Base-by-base conservation (phyloP, 2,888 invertebrate species). In the Sericinus montela region DNA sequence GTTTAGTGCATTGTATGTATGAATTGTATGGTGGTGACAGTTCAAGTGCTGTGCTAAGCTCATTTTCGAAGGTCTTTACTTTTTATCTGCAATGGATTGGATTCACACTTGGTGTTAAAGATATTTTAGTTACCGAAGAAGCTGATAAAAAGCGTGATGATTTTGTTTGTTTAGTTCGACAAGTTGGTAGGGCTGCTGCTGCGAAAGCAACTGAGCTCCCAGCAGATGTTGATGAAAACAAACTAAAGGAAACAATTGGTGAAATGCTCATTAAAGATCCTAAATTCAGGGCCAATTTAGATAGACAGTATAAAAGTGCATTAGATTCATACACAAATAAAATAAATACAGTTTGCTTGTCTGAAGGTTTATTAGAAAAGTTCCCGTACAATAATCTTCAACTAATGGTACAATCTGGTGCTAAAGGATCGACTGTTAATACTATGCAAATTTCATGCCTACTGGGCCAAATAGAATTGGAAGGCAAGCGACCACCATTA, bases 371-470 rank as follows among this genome's bases (percentile, higher is more conserved):
- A 35, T 81, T 97, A 6, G 93, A 94, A 55, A 92, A 94, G 62
- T 99, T 99, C 71, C 99, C 99, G 0, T 83, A 92, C 13, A 99
- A 99, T 76, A 98, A 98, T 83, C 91, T 99, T n/a, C 98, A 99
- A 75, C 80, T 99, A 60, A 99, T 99, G 98, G 98, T 99, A 0
- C 93, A 97, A 66, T 98, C 99, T 13, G 99, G 99, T 53, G 99
- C 99, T 0, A 99, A 99, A 80, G 99, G 98, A n/a, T 97, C 98
- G 0, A 94, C 95, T 46, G 99, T 98, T 0, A 99, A 99, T 74
- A 96, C 97, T 62, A 97, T 98, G 96, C 98, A 99, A 86, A 99
- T 99, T 67, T 99, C 99, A 0, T 98, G 98, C 79, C 89, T 98
- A 29, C 90, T 99, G 9, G 99, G 99, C 0, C 99, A 99, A 85